Base-by-base conservation (phyloP, 2,113 vertebrate genomes). In the Elachura formosa region DNA sequence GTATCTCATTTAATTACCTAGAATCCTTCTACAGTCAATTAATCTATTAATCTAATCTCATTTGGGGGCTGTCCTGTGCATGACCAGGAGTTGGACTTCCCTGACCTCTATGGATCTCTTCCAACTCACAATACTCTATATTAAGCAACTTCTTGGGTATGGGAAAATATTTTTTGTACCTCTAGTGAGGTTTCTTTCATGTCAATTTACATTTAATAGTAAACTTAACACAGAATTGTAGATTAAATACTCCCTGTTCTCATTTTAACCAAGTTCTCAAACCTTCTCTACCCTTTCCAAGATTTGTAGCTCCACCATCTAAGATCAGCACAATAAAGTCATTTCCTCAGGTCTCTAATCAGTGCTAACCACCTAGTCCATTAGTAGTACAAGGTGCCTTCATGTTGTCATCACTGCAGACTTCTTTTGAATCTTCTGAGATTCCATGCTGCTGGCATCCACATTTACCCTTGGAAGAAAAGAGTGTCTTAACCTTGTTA, bases 401-500 rank as follows among this genome's bases (percentile, higher is more conserved):
- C n/a, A 56, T 79, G 76, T 89, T 93, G 58, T 69, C 19, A 7
- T 85, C 66, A 38, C 29, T 87, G 28, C 43, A 93, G 77, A 51
- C 7, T 45, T 80, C 46, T 83, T 94, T 86, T 84, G 72, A 94
- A 40, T 91, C 74, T 95, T 87, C 48, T 87, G 78, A 79, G 89
- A 89, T 48, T 75, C 87, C 66, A 61, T 18, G 10, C 69, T 75
- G 45, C 66, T 89, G 81, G 56, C 81, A 93, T 89, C 61, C 54
- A 87, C 78, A 45, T 87, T 95, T 91, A 87, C 71, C 92, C 90
- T 93, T 95, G 95, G 56, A 89, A 88, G 74, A 77, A 74, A 86
- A 86, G 41, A 25, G 75, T 84, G 87, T 83, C 82, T 96, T 94
- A 91, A 96, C 87, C 92, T 94, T 96, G 85, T 38, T 93, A 96